Base-by-base conservation (phyloP, 2,797 vertebrate genomes). In the Ctenosaura bakeri region DNA sequence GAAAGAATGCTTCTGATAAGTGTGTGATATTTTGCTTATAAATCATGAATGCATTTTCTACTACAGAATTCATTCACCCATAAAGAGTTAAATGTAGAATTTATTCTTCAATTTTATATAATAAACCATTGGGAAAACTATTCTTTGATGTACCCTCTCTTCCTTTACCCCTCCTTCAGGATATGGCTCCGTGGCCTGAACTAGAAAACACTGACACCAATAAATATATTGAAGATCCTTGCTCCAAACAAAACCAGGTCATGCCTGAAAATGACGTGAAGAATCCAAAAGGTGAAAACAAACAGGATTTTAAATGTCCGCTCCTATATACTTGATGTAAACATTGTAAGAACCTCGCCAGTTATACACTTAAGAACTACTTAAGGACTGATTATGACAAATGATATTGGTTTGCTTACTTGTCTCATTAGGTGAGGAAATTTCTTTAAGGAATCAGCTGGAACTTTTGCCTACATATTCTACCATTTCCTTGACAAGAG, bases 111-210 rank as follows among this genome's bases (percentile, higher is more conserved):
- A 80, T 90, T 6, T 69, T 79, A n/a, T 90, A 54, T 46, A 81
- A 26, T 5, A 56, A 77, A n/a, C 52, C 2, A 0, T 42, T 18
- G 54, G 7, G 42, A 64, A 62, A 52, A 1, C 3, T 77, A 8
- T 35, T 54, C 32, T 24, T 18, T 56, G n/a, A 86, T 82, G 18
- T 42, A 42, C 0, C 0, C 12, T 78, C 84, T 89, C 89, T 91
- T 90, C 88, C 81, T 1, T 87, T 42, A 4, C 38, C 6, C 12
- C 56, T 64, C 16, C 35, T 93, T 32, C 93, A 97, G 98, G 96
- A 88, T 93, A 99, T 99, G 99, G 98, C 98, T 96, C 98, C 98
- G 52, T 98, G 97, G 96, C 97, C 98, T 16, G 96, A 98, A 92
- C 94, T 97, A 54, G 97, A 96, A 90, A 97, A 96, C 13, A 95